Evolutionary conservation across 1,140 invertebrate species (phyloP).

Genomic region (Venustaconcha ellipsiformis): DNA sequence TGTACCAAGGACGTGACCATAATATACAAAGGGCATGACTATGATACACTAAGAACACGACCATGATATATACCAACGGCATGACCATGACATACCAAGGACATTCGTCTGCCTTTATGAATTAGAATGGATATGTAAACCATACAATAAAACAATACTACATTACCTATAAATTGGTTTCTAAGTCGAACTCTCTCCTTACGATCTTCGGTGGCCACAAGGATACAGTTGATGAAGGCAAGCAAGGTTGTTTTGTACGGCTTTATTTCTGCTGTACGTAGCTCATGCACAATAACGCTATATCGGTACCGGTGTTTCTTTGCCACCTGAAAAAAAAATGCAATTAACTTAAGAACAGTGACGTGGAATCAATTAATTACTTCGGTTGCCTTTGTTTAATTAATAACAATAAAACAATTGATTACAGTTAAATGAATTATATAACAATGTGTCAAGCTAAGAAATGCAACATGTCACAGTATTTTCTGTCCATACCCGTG

Average conservation of each 20-base stretch:
- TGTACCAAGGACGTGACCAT: too few species aligned
- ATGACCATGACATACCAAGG: background rate
- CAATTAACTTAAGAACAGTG: background rate
- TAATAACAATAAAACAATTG: too few species aligned
- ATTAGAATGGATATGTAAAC: background rate
- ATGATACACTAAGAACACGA: too few species aligned
- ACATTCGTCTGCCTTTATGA: background rate
- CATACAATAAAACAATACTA: background rate
- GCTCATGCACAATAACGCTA: conserved; percentile 86
- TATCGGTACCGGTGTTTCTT: conserved; percentile 82
- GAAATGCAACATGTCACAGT: too few species aligned
- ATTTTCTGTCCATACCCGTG: too few species aligned
- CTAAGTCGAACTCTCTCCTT: conserved; percentile 88
- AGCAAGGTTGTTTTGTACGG: conserved; percentile 92
- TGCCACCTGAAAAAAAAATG: conserved; percentile 56
- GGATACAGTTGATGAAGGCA: conserved; percentile 95
- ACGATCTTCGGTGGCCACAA: conserved; percentile 88
- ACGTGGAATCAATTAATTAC: too few species aligned
- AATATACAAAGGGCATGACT: too few species aligned
- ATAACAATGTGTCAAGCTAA: too few species aligned
- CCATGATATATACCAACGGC: background rate
- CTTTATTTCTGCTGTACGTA: conserved; percentile 81
- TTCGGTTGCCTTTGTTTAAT: too few species aligned
- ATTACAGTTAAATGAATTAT: too few species aligned
- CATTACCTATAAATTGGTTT: conserved; percentile 94